Evolutionary conservation across 2,888 invertebrate genomes (phyloP), one percentile per base, ranked within the genome.

Genomic region (Orthosia gothica): DNA sequence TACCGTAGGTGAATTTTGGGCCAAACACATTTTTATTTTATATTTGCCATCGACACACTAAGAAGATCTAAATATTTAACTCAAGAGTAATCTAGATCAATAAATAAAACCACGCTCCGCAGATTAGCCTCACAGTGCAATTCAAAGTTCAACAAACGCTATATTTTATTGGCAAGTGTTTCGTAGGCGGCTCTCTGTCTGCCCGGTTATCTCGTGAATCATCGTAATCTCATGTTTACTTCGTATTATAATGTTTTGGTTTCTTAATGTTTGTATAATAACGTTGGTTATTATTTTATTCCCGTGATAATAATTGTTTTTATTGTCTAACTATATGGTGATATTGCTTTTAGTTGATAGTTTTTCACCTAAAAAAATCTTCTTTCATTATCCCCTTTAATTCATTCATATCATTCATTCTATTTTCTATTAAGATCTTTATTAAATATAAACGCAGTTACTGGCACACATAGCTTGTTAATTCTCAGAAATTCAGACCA

Each of bases 101-200:
- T 50, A 45, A 58, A 55, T n/a, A 23, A 67, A 65, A 54, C 20
- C 16, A 13, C 18, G 20, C 16, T 52, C 23, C 26, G 62, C 52
- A 62, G 59, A 82, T 82, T 76, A 76, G 66, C 26, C 26, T 65
- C 59, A 58, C 52, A 70, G 76, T 82, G 50, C 69, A 79, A 76
- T 70, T 32, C 67, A 82, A 76, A 84, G 86, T 84, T 86, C 84
- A 86, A 86, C 79, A 84, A 79, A 79, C 86, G 83, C 62, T 58
- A 70, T 77, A 82, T 75, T 72, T 74, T 73, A 79, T 74, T 81
- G 79, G 62, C 68, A 79, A 84, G 70, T 45, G 64, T 70, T 78
- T 76, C 81, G 85, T 85, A 79, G 85, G 85, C 85, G 85, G 79
- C 85, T 52, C 49, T 59, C 63, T 57, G 81, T 83, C 81, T 81